Evolutionary conservation across 1,140 invertebrate genomes (phyloP), one percentile per base, ranked within the genome.

Genomic region (Pseudomyrmex cubaensis): DNA sequence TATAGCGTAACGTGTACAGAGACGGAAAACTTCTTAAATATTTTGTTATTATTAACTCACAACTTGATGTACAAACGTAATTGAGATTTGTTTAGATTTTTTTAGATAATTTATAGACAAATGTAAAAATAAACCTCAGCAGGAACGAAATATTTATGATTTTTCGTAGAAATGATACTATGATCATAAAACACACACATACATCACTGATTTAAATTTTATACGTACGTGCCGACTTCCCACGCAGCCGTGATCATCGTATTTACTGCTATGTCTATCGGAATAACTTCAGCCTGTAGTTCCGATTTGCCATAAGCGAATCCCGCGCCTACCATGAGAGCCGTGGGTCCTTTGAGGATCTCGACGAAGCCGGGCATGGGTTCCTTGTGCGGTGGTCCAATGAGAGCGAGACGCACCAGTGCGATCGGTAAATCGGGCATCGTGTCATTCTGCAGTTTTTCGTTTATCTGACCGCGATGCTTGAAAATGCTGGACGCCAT

Each of bases 311-410:
- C 92, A 1, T 82, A 63, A 13, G 89, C 85, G 69, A 85, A 83
- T 15, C 92, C 92, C 2, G 92, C 91, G 0, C 92, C 91, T 10
- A 91, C 82, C 80, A 93, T 91, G 12, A 92, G 46, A 0, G 92
- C 92, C 0, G 90, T 91, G 13, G 91, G 56, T 61, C 89, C 91
- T 76, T 82, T 88, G 2, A 93, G 57, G 3, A 78, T 20, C 10
- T 92, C 89, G 0, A 91, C 84, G 54, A 85, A 92, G 15, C 92
- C 92, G 7, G 92, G 92, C 84, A 92, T 90, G 2, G 92, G 92
- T 20, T 93, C 92, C 2, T 82, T 84, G 48, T 84, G 59, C 20
- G 92, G 89, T 0, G 92, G 90, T 5, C 90, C 91, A 25, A 93
- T 4, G 61, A 90, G 15, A 1, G 92, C 87, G 2, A 92, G 15